phyloP scores from a whole-genome alignment of 1,140 invertebrate genomes.

The Lucilia sericata region DNA sequence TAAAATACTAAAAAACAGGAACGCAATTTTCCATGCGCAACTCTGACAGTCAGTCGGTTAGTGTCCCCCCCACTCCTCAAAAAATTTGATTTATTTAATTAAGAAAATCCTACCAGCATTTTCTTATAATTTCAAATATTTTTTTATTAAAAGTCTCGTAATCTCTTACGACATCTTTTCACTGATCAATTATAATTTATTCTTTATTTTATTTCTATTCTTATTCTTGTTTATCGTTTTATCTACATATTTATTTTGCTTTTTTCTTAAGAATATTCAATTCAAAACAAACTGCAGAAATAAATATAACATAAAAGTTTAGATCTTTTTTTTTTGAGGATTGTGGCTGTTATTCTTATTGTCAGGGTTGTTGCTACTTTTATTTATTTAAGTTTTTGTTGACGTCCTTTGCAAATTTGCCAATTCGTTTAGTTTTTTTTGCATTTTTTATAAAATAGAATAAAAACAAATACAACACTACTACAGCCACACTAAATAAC shows the following conservation, averaged over 20 bases:
- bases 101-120: too few relatives aligned
- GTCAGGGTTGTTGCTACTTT: not conserved
- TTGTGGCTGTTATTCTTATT: too few relatives aligned
- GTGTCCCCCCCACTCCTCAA: not conserved
- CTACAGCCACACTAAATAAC: not conserved
- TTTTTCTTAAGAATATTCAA: not conserved
- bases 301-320: conserved; percentile 9
- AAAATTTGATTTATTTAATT: too few relatives aligned
- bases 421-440: not conserved
- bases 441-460: not conserved
- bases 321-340: not conserved
- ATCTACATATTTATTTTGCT: not conserved
- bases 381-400: not conserved
- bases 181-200: not conserved
- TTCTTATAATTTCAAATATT: not conserved
- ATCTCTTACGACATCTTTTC: conserved; percentile 22
- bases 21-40: conserved; percentile 8
- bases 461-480: not conserved
- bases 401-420: conserved; percentile 7
- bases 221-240: not conserved
- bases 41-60: not conserved
- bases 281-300: conserved; percentile 8
- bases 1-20: not conserved
- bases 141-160: conserved; percentile 11
- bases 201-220: not conserved